Evolutionary conservation across 2,113 vertebrate genomes (phyloP), one percentile per base, ranked within the genome.

Genomic region (Hemiprocne comata): DNA sequence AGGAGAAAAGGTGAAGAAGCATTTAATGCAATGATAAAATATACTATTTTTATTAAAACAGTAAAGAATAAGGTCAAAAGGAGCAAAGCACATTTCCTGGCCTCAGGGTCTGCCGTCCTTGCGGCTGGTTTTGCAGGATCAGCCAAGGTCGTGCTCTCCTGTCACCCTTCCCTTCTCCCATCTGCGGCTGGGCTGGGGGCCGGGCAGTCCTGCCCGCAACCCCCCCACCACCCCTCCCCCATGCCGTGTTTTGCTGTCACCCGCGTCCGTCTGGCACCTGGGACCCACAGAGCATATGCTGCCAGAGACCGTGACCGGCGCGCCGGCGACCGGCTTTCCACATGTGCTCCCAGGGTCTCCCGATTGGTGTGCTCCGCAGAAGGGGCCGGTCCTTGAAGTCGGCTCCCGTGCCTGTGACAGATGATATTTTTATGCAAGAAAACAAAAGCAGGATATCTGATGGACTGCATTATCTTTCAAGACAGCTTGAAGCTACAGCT

Each of bases 401-500:
- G 85, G 87, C 92, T 62, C 82, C 94, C 46, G 64, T 91, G 94
- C 90, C 87, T 96, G n/a, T 97, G 94, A 97, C 97, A 97, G 94
- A 96, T 95, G 62, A 92, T 93, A 89, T 89, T 96, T 95, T 88
- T 50, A 91, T 85, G 85, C 94, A 73, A 83, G 96, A 96, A 96
- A 97, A 95, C 93, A 94, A 97, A 95, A 66, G 89, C 95, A 85
- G 95, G 80, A 89, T 89, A 67, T 94, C 83, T 92, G 95, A 97
- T 93, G 89, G 85, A 75, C 91, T 78, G 85, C 89, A 72, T 92
- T 97, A 93, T 95, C 95, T 94, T 91, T 79, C 92, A 86, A 94
- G 95, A 95, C 83, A 86, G 78, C 97, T 88, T 89, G 96, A 95
- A 97, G 87, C 92, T 93, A 77, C 94, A 74, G 53, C 66, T 93